Base-by-base conservation (phyloP, 92 coral and sea anemone species). In the Palythoa grandiflora region DNA sequence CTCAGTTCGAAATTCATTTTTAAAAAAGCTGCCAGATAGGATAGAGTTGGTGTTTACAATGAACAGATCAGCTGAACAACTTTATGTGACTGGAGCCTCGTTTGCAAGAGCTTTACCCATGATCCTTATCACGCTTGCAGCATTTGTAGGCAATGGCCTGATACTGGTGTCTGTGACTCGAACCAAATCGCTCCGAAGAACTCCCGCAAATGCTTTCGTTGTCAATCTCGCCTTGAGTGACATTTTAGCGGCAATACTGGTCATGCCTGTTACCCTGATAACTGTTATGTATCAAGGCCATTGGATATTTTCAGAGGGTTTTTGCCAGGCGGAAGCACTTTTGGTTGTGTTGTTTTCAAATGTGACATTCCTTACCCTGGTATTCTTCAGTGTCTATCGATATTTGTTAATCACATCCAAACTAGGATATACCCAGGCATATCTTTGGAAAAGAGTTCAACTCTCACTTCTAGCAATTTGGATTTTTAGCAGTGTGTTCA, bases 171-270 rank as follows among this genome's bases (percentile, higher is more conserved):
- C 97, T 68, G 91, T 94, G 68, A 91, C 89, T 60, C 88, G 88
- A 38, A 87, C 88, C 89, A 92, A 84, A 83, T 68, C 93, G 36
- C 92, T 94, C 47, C 91, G 93, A 6, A 87, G 91, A 53, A 85
- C 90, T 61, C 91, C 97, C 38, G 94, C 92, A 81, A 94, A 94
- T 88, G 80, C 89, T 79, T 94, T 87, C 65, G 87, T 94, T 52
- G 91, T 89, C 35, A 94, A 93, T 77, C 85, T 94, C 12, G 95
- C 97, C 68, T 15, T 94, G 36, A 94, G 93, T 36, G 97, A 94
- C 68, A 85, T 94, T 35, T n/a, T 90, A 68, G 97, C 90, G 0
- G 79, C 97, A 14, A 5, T 88, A 40, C 39, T 92, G 19, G 68
- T 92, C 36, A 92, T 94, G 95, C 95, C 94, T 6, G 77, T 94